Evolutionary conservation across 1,140 invertebrate genomes (phyloP), one percentile per base, ranked within the genome.

Genomic region (Meloidogyne exigua): DNA sequence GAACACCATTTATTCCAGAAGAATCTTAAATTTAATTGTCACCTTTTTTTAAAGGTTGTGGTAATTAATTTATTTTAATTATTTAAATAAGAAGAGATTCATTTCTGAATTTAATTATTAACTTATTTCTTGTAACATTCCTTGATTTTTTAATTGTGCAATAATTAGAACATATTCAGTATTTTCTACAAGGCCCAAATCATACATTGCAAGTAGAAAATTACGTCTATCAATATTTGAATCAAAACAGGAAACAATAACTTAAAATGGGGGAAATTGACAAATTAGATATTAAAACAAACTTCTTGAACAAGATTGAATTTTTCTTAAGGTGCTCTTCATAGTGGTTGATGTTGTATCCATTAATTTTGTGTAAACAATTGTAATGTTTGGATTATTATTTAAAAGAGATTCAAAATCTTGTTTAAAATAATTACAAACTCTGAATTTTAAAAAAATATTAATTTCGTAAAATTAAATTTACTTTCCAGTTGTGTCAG

Each of bases 81-180:
- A n/a, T n/a, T n/a, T n/a, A n/a, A n/a, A n/a, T n/a, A n/a, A n/a
- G n/a, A n/a, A n/a, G n/a, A n/a, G n/a, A n/a, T n/a, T n/a, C n/a
- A n/a, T n/a, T n/a, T n/a, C n/a, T n/a, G n/a, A n/a, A 32, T 32
- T 32, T 32, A 32, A 3, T 32, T 32, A 32, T 25, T 36, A 5
- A 77, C 76, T 32, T 72, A 82, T 71, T 62, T 74, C 42, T 21
- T 72, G 68, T n/a, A 79, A 28, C 64, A 76, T 83, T 75, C 80
- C 80, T 72, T 82, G 81, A 68, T 62, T 83, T 15, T 64, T 65
- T 10, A 82, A 25, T 32, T 72, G 63, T 9, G 75, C 62, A 26
- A 82, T 67, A 15, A 82, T 80, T 26, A 70, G 83, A 21, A 82
- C 80, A 67, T 75, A 82, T 63, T 82, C 80, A 28, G 81, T 69